Evolutionary conservation across 1,140 invertebrate genomes (phyloP).

Genomic region (Aphis gossypii): DNA sequence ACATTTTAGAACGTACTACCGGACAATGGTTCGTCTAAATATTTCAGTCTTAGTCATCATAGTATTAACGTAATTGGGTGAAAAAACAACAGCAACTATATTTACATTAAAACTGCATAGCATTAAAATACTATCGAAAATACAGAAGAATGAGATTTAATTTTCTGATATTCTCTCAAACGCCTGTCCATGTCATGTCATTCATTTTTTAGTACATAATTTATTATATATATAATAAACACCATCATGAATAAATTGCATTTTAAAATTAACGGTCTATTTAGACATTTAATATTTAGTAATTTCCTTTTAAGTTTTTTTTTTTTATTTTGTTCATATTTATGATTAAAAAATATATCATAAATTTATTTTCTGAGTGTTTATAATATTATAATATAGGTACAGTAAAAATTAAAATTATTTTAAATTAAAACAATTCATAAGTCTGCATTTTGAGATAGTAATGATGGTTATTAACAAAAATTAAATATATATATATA

Average conservation of each 20-base stretch:
- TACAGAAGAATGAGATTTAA: constrained; percentile 26
- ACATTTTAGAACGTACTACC: neutral
- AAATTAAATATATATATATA: neutral
- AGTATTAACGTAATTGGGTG: neutral
- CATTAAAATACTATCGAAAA: neutral
- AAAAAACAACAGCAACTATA: neutral
- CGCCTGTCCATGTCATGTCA: neutral
- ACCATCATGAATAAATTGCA: neutral
- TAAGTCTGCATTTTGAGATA: neutral
- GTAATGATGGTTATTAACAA: no score
- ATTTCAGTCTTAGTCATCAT: neutral
- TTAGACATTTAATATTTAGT: neutral
- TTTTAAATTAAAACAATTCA: neutral
- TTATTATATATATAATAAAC: neutral
- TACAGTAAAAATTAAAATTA: neutral
- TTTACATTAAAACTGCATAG: neutral
- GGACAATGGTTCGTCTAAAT: neutral
- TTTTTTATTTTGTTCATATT: neutral
- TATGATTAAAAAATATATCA: neutral
- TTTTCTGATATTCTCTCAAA: neutral
- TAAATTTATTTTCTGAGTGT: neutral
- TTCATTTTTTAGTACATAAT: neutral
- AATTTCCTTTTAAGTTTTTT: neutral
- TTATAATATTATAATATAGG: neutral
- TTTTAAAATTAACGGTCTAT: neutral